A percentile compares a stretch with the other conserved stretches of the same genome.
Evolutionary conservation across 2,888 invertebrate species (phyloP).

Genomic region (Chaetoderma sp.): DNA sequence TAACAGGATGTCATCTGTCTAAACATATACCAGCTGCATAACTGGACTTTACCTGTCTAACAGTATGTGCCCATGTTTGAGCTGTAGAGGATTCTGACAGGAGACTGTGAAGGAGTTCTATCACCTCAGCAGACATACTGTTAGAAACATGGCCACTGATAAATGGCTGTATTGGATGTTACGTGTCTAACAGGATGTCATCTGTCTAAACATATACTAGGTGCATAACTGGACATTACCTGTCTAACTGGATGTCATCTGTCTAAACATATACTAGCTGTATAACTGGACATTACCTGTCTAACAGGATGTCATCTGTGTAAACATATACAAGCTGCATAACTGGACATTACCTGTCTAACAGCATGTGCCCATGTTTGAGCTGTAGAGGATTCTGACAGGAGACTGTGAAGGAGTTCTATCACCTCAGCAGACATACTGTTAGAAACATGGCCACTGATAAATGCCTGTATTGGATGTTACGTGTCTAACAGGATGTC

Average conservation of each 20-base stretch:
- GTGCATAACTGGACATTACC: too few species aligned
- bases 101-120: conserved; percentile 65
- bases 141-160: conserved; percentile 70
- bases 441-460: conserved; percentile 69
- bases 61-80: conserved; percentile 66
- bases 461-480: conserved; percentile 61
- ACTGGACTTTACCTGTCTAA: conserved; percentile 58
- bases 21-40: too few species aligned
- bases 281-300: too few species aligned
- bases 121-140: conserved; percentile 69
- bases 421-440: conserved; percentile 69
- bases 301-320: too few species aligned
- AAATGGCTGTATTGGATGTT: too few species aligned
- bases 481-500: too few species aligned
- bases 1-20: too few species aligned
- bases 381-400: conserved; percentile 60
- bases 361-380: conserved; percentile 66
- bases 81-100: conserved; percentile 58
- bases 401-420: conserved; percentile 64
- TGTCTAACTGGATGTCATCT: too few species aligned
- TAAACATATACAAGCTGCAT: too few species aligned
- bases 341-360: conserved; percentile 56
- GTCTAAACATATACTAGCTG: too few species aligned
- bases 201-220: too few species aligned
- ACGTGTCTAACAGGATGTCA: too few species aligned